Conservation (phyloP, 2,888 invertebrate genomes). For the Alloplasta piceator region DNA sequence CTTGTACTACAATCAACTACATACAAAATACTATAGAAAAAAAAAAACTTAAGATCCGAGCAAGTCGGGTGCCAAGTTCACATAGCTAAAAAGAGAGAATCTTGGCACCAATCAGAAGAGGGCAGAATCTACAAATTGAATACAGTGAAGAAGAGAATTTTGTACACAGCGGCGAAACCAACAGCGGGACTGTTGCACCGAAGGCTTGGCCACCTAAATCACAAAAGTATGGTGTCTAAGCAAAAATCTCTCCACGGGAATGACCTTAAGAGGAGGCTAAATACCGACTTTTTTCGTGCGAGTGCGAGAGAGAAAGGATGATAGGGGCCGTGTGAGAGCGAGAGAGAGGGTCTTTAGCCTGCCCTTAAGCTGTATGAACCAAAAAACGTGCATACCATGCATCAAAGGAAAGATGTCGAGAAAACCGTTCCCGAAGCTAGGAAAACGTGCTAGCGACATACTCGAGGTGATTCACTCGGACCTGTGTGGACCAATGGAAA, state of each 20-base stretch:
- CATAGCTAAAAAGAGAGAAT: constrained; percentile 8
- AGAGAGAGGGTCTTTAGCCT: too few species aligned
- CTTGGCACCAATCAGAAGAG: constrained; percentile 1
- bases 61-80: too few species aligned
- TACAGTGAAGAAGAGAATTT: background rate
- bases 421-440: constrained; percentile 63
- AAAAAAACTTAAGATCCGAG: too few species aligned
- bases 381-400: constrained; percentile 26
- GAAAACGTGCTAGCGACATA: constrained; percentile 22
- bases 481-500: constrained; percentile 63
- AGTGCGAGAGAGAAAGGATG: too few species aligned
- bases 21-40: too few species aligned
- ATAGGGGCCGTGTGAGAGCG: too few species aligned
- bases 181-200: constrained; percentile 12
- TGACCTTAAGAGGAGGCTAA: too few species aligned
- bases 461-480: constrained; percentile 64
- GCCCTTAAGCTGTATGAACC: background rate
- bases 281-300: too few species aligned
- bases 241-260: constrained; percentile 8
- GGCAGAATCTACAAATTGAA: constrained; percentile 5
- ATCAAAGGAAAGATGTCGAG: constrained; percentile 67
- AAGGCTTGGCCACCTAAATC: constrained; percentile 12
- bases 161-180: constrained; percentile 5
- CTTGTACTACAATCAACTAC: too few species aligned
- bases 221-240: constrained; percentile 1